A percentile compares a stretch with the other conserved stretches of the same genome.
Conservation (phyloP, 2,888 invertebrate genomes). For the Pandemis heparana region DNA sequence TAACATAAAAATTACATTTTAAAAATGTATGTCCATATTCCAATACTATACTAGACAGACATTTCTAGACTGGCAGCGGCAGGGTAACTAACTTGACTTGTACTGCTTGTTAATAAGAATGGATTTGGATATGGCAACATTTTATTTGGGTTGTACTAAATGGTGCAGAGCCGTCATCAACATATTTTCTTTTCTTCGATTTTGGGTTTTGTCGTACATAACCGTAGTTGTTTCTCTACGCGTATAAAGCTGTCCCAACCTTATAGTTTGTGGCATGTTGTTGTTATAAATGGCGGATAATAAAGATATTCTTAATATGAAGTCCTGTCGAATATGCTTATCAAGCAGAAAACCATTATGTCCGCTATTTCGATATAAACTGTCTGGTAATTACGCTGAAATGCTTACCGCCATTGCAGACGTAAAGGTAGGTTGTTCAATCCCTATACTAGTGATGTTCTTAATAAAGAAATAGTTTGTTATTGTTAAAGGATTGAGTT, state of each 20-base stretch:
- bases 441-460: constrained; percentile 43
- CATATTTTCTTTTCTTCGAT: constrained; percentile 38
- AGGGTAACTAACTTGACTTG: background rate
- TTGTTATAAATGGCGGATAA: constrained; percentile 60
- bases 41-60: no score
- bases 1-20: no score
- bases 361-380: constrained; percentile 78
- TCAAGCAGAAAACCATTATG: constrained; percentile 75
- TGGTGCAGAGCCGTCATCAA: constrained; percentile 25
- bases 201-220: constrained; percentile 15
- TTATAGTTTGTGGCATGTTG: constrained; percentile 2
- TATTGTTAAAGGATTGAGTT: constrained; percentile 31
- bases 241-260: constrained; percentile 24
- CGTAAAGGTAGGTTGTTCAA: constrained; percentile 69
- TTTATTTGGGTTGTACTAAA: constrained; percentile 30
- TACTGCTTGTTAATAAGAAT: no score
- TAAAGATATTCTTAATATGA: constrained; percentile 64
- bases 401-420: constrained; percentile 82
- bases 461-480: constrained; percentile 29
- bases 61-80: no score
- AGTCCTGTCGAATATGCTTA: constrained; percentile 79
- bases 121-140: constrained; percentile 27
- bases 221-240: constrained; percentile 21
- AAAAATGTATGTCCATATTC: no score
- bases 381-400: constrained; percentile 83